Evolutionary conservation across 2,797 vertebrate species (phyloP), one percentile per base, ranked within the genome.

Genomic region (Enteromius treurensis): DNA sequence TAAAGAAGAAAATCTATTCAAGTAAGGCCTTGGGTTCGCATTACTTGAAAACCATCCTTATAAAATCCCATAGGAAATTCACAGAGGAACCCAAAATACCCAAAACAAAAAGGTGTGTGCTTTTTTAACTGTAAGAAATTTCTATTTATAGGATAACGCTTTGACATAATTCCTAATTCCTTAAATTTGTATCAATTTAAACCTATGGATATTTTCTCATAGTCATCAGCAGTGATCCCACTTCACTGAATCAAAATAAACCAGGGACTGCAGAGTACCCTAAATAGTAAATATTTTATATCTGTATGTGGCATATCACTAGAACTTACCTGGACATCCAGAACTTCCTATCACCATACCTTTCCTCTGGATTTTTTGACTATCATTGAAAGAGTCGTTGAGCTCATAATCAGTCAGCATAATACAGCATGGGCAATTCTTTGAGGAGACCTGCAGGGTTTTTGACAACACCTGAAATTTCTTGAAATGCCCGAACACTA

Each of bases 321-420:
- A 17, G 11, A 71, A 60, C 67, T 80, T 80, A 70, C 78, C 67
- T 58, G 32, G n/a, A 71, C 23, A 71, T 32, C n/a, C 11, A 34
- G 26, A 53, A 42, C 79, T 58, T 69, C 23, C 14, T 79, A 53
- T 68, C 7, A 17, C 21, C 15, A 45, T 74, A 13, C 51, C 37
- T 67, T 37, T 79, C 21, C 47, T 79, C 34, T 58, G n/a, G n/a
- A 45, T 47, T 71, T 71, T 11, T 68, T 19, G 14, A 53, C 23
- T 15, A 23, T 5, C 34, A 2, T 55, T 5, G 6, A 70, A 65
- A n/a, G 29, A 55, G 11, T 23, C n/a, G 34, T 37, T 37, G 5
- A 37, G 3, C 34, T 3, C 34, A 34, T 34, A 34, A 34, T 37
- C 34, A 37, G 79, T 32, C 37, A 55, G 45, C 53, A n/a, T 53